phyloP scores from a whole-genome alignment of 2,113 vertebrate genomes.

The Zingel zingel region DNA sequence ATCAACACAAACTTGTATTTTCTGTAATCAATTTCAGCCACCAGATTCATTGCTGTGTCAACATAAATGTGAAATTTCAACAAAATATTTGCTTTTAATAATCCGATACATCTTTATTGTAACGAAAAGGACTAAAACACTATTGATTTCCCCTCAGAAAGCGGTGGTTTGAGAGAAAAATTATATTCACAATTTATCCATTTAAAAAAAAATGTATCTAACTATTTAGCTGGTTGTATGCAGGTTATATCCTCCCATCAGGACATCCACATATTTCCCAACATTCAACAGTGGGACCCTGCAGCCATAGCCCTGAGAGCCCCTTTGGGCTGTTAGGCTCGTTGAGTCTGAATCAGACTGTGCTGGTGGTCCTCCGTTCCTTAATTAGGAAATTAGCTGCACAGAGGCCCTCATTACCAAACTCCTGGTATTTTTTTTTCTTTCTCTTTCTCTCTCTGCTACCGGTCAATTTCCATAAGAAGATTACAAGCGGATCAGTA shows the following conservation, averaged over 20 bases:
- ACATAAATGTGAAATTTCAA: not conserved
- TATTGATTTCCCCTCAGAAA: not conserved
- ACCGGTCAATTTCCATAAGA: conserved; percentile 84
- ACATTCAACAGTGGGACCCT: conserved; percentile 61
- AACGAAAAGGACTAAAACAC: not conserved
- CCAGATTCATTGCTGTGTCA: not conserved
- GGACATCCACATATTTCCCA: conserved; percentile 62
- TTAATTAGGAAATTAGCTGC: conserved; percentile 90
- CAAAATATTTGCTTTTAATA: not conserved
- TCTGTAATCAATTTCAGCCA: not conserved
- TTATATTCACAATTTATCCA: not conserved
- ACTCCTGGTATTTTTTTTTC: conserved; percentile 48
- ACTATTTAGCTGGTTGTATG: not conserved
- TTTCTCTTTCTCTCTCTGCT: conserved; percentile 66
- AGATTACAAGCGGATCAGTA: conserved; percentile 90
- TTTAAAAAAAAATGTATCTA: too few species aligned
- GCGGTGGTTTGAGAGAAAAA: not conserved
- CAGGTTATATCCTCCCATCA: conserved; percentile 46
- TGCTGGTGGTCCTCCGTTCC: conserved; percentile 87
- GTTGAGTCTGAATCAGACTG: conserved; percentile 69
- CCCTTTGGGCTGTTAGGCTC: conserved; percentile 63
- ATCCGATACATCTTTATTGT: not conserved
- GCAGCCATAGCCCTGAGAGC: conserved; percentile 65
- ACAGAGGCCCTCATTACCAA: conserved; percentile 86
- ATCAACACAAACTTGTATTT: not conserved